phyloP scores from a whole-genome alignment of 2,888 invertebrate genomes.

The Cheilosia grossa region DNA sequence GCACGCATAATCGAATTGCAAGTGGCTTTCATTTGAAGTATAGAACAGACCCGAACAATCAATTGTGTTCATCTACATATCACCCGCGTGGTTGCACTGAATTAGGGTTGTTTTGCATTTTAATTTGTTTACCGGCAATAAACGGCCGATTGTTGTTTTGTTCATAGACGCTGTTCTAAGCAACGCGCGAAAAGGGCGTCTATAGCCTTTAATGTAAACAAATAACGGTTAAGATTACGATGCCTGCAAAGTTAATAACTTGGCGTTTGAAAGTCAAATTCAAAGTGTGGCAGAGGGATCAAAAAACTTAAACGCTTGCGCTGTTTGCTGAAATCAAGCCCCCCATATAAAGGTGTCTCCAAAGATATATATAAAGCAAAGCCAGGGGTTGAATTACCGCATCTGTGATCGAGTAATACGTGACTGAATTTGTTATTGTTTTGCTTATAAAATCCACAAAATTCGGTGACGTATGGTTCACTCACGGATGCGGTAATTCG shows the following conservation, averaged over 20 bases:
- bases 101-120: conserved; percentile 39
- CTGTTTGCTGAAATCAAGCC: too few species aligned
- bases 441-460: too few species aligned
- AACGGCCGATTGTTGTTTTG: conserved; percentile 11
- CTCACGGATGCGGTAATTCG: too few species aligned
- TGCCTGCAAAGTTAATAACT: neutral
- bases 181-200: conserved; percentile 24
- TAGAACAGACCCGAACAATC: neutral
- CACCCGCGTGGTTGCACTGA: neutral
- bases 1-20: conserved; percentile 18
- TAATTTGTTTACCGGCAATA: conserved; percentile 56
- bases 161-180: conserved; percentile 3
- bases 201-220: neutral
- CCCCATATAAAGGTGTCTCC: too few species aligned
- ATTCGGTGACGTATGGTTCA: too few species aligned
- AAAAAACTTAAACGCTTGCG: neutral
- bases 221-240: neutral
- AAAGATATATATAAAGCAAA: too few species aligned
- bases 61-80: conserved; percentile 10
- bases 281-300: neutral
- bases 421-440: too few species aligned
- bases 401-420: too few species aligned
- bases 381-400: too few species aligned
- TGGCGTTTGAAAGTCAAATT: neutral
- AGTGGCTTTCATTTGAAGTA: conserved; percentile 24